A percentile compares a stretch with the other conserved stretches of the same genome.
phyloP scores from a whole-genome alignment of 1,140 invertebrate species.

The Littorina saxatilis region DNA sequence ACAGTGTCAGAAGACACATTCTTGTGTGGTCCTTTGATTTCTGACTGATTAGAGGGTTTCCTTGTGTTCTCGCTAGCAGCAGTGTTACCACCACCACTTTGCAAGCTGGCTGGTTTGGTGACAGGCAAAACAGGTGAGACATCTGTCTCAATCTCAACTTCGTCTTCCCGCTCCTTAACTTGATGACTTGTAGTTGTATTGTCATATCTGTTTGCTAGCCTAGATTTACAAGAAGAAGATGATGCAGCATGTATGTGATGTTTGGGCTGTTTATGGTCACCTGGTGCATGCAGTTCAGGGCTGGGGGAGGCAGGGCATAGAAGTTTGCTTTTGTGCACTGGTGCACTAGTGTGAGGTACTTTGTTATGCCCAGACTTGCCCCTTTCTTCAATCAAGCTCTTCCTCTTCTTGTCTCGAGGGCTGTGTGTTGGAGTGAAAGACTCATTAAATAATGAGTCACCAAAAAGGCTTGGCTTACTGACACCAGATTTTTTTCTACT shows the following conservation, averaged over 20 bases:
- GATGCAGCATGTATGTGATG: too few species aligned
- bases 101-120: not conserved
- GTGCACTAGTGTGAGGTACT: not conserved
- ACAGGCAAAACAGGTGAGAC: constrained; percentile 11
- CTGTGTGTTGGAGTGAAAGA: constrained; percentile 38
- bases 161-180: not conserved
- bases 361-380: not conserved
- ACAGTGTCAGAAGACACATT: too few species aligned
- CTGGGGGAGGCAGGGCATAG: constrained; percentile 13
- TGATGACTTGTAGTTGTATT: too few species aligned
- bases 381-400: not conserved
- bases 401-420: constrained; percentile 35
- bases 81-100: too few species aligned
- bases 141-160: constrained; percentile 21
- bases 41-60: too few species aligned
- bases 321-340: not conserved
- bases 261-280: too few species aligned
- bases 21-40: too few species aligned
- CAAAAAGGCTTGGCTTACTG: constrained; percentile 20
- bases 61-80: too few species aligned
- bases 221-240: too few species aligned
- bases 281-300: not conserved
- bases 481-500: constrained; percentile 9
- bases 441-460: not conserved
- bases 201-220: too few species aligned